phyloP scores from a whole-genome alignment of 2,888 invertebrate species.

The Aleiodes alternator region DNA sequence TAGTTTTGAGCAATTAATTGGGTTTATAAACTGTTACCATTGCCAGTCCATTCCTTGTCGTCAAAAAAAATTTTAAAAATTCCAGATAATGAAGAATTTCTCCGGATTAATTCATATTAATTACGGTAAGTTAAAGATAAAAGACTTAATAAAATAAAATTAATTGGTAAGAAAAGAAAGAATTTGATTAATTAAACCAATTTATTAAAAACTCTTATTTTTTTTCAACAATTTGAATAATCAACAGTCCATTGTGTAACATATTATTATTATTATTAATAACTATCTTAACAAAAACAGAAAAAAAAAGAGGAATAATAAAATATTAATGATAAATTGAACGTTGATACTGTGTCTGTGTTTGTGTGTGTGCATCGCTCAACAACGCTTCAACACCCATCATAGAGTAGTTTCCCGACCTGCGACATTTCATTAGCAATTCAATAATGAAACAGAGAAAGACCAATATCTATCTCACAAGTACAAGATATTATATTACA shows the following conservation, averaged over 20 bases:
- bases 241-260: constrained; percentile 42
- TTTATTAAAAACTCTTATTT: constrained; percentile 21
- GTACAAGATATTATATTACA: not conserved
- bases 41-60: no score
- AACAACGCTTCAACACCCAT: constrained; percentile 55
- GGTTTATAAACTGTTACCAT: no score
- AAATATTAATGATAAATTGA: constrained; percentile 33
- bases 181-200: not conserved
- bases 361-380: constrained; percentile 56
- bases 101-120: constrained; percentile 41
- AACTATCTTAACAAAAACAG: constrained; percentile 46
- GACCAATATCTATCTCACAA: constrained; percentile 44
- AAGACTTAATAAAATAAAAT: constrained; percentile 48
- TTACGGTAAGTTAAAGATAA: constrained; percentile 45
- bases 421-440: constrained; percentile 70
- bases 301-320: not conserved
- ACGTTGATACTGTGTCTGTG: not conserved
- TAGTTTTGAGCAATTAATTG: not conserved
- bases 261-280: not conserved
- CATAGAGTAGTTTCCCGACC: constrained; percentile 65
- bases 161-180: no score
- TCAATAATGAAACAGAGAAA: constrained; percentile 53
- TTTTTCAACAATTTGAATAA: constrained; percentile 10
- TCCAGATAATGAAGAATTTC: no score
- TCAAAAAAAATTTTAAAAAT: no score